Evolutionary conservation across 2,113 vertebrate species (phyloP).

Genomic region (Climacteris rufus): DNA sequence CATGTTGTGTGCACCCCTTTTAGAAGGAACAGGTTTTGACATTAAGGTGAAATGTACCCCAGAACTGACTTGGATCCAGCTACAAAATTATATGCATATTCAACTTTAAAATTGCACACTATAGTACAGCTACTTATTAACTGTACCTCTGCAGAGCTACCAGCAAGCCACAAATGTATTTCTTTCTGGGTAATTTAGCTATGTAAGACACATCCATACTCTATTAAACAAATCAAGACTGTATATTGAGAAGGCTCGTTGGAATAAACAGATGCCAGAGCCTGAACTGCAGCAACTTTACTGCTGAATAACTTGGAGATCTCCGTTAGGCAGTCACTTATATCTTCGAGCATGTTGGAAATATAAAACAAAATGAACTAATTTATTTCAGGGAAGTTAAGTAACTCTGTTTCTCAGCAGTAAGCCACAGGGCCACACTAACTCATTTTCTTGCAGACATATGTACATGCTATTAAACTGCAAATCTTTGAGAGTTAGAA

Average conservation of each 20-base stretch:
- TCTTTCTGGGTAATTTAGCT: background rate
- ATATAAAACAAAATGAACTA: conserved; percentile 8
- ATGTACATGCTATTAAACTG: background rate
- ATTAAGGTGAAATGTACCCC: background rate
- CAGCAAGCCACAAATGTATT: background rate
- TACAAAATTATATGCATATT: background rate
- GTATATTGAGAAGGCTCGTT: background rate
- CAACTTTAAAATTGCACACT: background rate
- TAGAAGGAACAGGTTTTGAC: background rate
- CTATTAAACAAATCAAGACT: background rate
- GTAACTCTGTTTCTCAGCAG: background rate
- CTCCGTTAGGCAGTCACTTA: background rate
- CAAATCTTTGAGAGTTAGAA: background rate
- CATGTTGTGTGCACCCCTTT: background rate
- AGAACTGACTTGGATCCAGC: background rate
- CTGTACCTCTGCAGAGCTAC: background rate
- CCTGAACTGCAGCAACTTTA: background rate
- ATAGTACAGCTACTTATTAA: background rate
- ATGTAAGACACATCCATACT: background rate
- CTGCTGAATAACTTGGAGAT: background rate
- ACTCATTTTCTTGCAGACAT: background rate
- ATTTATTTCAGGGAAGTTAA: conserved; percentile 13
- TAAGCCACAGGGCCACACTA: background rate
- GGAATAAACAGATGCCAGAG: background rate
- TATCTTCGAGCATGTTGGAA: background rate